Conservation (phyloP, 2,797 vertebrate species). For the Acanthopagrus latus region DNA sequence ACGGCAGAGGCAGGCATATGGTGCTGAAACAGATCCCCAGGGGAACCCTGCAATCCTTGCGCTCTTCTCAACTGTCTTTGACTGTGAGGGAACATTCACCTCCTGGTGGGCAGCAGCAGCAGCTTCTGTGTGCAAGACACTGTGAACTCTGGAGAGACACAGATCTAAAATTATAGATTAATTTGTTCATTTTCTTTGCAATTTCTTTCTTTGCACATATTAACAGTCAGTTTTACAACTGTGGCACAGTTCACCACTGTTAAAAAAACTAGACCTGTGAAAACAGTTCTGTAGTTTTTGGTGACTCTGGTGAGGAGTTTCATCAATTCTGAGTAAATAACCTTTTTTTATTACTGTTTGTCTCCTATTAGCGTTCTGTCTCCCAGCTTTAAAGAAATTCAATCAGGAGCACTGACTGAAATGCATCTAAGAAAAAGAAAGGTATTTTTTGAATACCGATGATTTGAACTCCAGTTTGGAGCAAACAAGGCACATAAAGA, state of each 20-base stretch:
- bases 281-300: background rate
- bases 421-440: background rate
- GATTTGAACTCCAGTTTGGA: background rate
- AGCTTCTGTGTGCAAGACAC: background rate
- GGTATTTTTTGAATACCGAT: too few relatives aligned
- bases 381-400: background rate
- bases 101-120: conserved; percentile 1
- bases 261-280: too few relatives aligned
- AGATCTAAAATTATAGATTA: background rate
- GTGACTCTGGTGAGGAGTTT: background rate
- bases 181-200: background rate
- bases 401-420: background rate
- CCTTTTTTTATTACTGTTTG: background rate
- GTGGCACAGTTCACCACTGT: too few relatives aligned
- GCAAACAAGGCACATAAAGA: background rate
- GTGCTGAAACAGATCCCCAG: conserved; percentile 69
- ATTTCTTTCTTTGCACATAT: too few relatives aligned
- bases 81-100: conserved; percentile 47
- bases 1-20: conserved; percentile 74
- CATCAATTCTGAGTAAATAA: background rate
- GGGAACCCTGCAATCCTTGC: conserved; percentile 38
- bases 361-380: background rate
- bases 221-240: background rate
- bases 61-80: conserved; percentile 60
- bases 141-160: background rate